Conservation (phyloP, 2,113 vertebrate genomes). For the Cygnus buccinator region DNA sequence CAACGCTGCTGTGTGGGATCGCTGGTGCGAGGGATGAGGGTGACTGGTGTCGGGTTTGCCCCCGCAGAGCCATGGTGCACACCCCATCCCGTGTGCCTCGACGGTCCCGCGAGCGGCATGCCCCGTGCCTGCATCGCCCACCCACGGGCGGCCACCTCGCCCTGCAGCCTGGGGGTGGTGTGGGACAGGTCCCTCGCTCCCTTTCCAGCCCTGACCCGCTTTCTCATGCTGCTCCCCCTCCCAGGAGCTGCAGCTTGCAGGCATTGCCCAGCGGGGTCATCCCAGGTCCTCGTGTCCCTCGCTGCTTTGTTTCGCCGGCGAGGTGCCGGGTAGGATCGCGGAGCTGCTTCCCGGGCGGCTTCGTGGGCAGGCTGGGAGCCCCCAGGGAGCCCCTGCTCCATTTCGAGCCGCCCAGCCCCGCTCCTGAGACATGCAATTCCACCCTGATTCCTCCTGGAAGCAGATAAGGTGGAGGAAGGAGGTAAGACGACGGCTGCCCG, state of each 20-base stretch:
- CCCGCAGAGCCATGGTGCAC: background rate
- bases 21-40: rapidly evolving
- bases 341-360: rapidly evolving
- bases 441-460: background rate
- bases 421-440: rapidly evolving
- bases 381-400: background rate
- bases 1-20: rapidly evolving
- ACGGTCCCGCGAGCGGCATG: rapidly evolving
- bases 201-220: background rate
- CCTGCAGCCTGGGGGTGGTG: background rate
- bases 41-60: rapidly evolving
- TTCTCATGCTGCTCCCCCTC: background rate
- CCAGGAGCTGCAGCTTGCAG: background rate
- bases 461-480: background rate
- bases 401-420: rapidly evolving
- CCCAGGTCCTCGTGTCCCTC: background rate
- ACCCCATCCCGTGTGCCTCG: rapidly evolving
- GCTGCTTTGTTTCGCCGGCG: rapidly evolving
- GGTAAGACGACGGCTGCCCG: background rate
- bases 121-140: background rate
- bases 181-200: background rate
- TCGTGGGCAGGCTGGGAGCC: background rate
- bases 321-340: background rate
- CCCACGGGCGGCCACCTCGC: rapidly evolving
- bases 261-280: background rate